phyloP scores from a whole-genome alignment of 2,113 vertebrate genomes.

The Campylomormyrus numenius region DNA sequence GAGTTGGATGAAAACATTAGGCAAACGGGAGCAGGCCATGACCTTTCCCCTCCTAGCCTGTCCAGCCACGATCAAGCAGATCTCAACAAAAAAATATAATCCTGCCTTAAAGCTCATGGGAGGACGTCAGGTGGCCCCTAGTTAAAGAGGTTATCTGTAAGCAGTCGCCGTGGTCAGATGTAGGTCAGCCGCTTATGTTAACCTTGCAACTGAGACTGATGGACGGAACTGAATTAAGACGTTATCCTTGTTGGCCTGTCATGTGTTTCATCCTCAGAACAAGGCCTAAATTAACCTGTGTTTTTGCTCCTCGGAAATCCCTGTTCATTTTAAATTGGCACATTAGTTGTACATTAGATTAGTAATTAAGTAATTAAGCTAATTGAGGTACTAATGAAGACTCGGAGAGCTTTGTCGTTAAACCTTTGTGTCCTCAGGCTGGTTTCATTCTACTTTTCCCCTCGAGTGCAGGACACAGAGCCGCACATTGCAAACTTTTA shows the following conservation, averaged over 20 bases:
- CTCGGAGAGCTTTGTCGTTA: neutral
- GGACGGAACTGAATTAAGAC: constrained; percentile 34
- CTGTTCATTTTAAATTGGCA: constrained; percentile 3
- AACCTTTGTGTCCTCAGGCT: neutral
- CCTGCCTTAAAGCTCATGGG: constrained; percentile 58
- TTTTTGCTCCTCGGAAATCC: neutral
- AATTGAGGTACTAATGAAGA: constrained; percentile 11
- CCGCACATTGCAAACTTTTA: neutral
- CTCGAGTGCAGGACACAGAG: neutral
- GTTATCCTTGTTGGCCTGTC: constrained; percentile 5
- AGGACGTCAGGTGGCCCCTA: constrained; percentile 58
- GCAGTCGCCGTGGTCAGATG: constrained; percentile 52
- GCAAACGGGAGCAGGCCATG: neutral
- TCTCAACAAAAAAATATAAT: constrained; percentile 57
- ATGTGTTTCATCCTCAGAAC: neutral
- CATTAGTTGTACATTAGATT: neutral
- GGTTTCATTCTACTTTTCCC: neutral
- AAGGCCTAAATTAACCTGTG: neutral
- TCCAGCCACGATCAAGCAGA: neutral
- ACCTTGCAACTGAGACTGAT: constrained; percentile 47
- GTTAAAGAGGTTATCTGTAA: constrained; percentile 53
- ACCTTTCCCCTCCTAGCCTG: neutral
- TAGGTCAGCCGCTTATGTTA: constrained; percentile 55
- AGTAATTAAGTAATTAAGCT: constrained; percentile 4
- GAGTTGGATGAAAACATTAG: neutral